These are phyloP conservation scores for Dasypogon diadema DNA, from an alignment of 2,888 invertebrate species.

Conservation along the genomic window DNA sequence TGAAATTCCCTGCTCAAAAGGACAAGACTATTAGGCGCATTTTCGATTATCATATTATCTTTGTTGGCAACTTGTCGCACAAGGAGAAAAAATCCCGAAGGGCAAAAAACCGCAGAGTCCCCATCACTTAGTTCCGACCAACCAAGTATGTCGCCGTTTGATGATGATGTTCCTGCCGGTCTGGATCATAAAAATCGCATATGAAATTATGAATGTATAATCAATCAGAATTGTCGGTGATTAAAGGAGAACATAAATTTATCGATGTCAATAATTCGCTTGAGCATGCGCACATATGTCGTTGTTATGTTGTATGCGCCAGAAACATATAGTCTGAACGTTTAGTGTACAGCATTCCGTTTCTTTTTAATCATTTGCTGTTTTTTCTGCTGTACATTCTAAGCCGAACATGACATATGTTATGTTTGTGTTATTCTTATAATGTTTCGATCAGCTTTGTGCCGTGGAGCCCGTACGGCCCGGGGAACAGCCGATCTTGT, in stretches of 20 bases:
- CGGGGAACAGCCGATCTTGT: constrained; percentile 31
- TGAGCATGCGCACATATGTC: constrained; percentile 54
- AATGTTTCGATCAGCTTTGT: constrained; percentile 40
- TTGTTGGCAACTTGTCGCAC: constrained; percentile 47
- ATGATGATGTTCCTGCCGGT: constrained; percentile 51
- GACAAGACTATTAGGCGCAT: too few relatives aligned
- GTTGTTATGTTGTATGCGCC: constrained; percentile 53
- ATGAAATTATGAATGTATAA: constrained; percentile 61
- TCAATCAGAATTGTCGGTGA: constrained; percentile 61
- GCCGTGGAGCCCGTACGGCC: constrained; percentile 28
- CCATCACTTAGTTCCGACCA: constrained; percentile 2
- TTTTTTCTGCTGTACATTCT: constrained; percentile 30
- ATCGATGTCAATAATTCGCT: constrained; percentile 58
- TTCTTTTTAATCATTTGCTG: constrained; percentile 46
- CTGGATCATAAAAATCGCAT: constrained; percentile 58
- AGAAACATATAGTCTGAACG: constrained; percentile 43
- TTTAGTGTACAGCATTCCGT: constrained; percentile 49
- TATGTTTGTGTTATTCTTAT: constrained; percentile 50
- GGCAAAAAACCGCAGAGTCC: constrained; percentile 7
- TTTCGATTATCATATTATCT: constrained; percentile 48
- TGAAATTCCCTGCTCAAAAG: too few relatives aligned
- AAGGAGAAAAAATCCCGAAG: background rate
- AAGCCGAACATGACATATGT: constrained; percentile 51
- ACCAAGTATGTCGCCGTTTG: constrained; percentile 44
- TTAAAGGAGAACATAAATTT: constrained; percentile 60